Evolutionary conservation across 2,888 invertebrate genomes (phyloP).

Genomic region (Crioceris asparagi): DNA sequence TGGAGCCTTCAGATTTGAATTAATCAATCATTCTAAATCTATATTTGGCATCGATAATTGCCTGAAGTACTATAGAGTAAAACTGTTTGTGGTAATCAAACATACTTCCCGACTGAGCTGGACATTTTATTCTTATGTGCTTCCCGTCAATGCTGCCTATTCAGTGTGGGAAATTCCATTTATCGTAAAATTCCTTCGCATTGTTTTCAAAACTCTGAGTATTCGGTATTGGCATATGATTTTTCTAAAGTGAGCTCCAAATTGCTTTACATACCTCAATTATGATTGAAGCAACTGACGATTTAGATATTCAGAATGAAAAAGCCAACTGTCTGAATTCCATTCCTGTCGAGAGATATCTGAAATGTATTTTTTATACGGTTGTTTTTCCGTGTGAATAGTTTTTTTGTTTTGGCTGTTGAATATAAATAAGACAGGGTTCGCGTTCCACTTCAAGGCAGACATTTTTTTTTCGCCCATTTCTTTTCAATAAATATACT

Average conservation of each 20-base stretch:
- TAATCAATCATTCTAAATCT: too few relatives aligned
- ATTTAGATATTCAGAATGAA: slow-evolving; percentile 6
- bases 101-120: slow-evolving; percentile 10
- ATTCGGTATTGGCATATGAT: slow-evolving; percentile 15
- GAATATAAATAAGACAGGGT: too few relatives aligned
- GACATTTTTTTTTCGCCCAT: too few relatives aligned
- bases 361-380: slow-evolving; percentile 9
- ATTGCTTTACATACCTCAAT: slow-evolving; percentile 13
- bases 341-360: slow-evolving; percentile 11
- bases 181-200: slow-evolving; percentile 6
- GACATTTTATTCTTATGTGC: slow-evolving; percentile 11
- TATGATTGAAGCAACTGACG: slow-evolving; percentile 12
- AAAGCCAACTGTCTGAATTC: slow-evolving; percentile 10
- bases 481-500: too few relatives aligned
- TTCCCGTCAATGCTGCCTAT: slow-evolving; percentile 13
- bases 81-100: slow-evolving; percentile 6
- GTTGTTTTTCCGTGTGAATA: too few relatives aligned
- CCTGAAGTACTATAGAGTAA: too few relatives aligned
- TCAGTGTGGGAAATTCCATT: slow-evolving; percentile 15
- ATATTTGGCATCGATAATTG: too few relatives aligned
- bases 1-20: too few relatives aligned
- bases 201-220: slow-evolving; percentile 6
- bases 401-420: too few relatives aligned
- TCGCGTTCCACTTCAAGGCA: too few relatives aligned
- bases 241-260: slow-evolving; percentile 11